Base-by-base conservation (phyloP, 2,888 invertebrate genomes). In the Caradrina clavipalpis region DNA sequence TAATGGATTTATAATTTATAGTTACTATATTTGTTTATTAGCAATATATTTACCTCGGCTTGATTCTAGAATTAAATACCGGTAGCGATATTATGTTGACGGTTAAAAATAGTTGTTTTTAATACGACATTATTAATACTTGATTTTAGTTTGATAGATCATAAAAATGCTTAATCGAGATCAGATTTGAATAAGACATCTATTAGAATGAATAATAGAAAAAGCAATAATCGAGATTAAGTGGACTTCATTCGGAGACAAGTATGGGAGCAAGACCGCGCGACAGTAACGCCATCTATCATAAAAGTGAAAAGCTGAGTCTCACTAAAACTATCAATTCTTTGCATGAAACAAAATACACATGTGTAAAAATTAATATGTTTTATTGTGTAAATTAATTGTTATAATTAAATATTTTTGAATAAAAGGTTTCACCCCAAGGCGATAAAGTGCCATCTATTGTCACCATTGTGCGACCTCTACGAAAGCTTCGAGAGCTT, bases 1-100 rank as follows among this genome's bases (percentile, higher is more conserved):
- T 86, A 87, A 83, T 86, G 86, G 86, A 78, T 88, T 88, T 82
- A 80, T 84, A 87, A 87, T 87, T 90, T 90, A 88, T 86, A 80
- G 84, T 78, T 73, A 63, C 50, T 61, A 77, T 79, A 69, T 78
- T 78, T 77, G 63, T 73, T 81, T 73, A 67, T 61, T 67, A 53
- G 21, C 50, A 56, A 26, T 50, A 47, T 61, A 31, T 62, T 42
- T 64, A 53, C 19, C 2, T 59, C 13, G 1, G 45, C 17, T 61
- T 58, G 10, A 10, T 11, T 31, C 8, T 35, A 47, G 60, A 22
- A 69, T 54, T 65, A 69, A 72, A 69, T 69, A 71, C 56, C 55
- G 42, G 70, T 73, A 79, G 77, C 73, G 50, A 62, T 55, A 26
- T 2, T 26, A 19, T 69, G 19, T 57, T n/a, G 57, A 69, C n/a